Conservation (phyloP, 1,140 invertebrate genomes). For the Drosophila willistoni region DNA sequence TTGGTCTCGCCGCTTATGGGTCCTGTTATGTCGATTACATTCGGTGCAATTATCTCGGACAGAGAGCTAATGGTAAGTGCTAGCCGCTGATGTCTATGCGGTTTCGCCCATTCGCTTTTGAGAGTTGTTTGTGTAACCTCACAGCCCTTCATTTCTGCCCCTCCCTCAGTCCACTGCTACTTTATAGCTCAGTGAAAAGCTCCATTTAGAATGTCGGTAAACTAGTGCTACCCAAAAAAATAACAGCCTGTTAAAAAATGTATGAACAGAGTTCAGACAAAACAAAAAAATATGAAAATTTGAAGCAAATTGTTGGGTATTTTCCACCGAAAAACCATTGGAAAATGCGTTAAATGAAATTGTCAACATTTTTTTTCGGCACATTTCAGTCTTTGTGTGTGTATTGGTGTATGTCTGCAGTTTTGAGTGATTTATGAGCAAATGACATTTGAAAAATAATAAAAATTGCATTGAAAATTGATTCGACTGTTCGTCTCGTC, state of each 20-base stretch:
- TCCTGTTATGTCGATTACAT: conserved; percentile 93
- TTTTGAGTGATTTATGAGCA: conserved; percentile 69
- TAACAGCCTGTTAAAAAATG: conserved; percentile 28
- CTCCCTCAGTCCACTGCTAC: not conserved
- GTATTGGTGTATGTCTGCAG: conserved; percentile 18
- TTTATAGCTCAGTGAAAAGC: conserved; percentile 19
- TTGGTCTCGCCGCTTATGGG: conserved; percentile 94
- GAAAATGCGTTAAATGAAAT: conserved; percentile 52
- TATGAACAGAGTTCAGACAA: conserved; percentile 23
- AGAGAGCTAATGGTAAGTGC: conserved; percentile 84
- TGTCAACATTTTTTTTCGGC: conserved; percentile 37
- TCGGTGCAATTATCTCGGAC: conserved; percentile 92
- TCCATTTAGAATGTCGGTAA: conserved; percentile 29
- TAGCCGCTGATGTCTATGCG: conserved; percentile 38
- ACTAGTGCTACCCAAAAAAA: not conserved
- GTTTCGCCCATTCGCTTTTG: conserved; percentile 8
- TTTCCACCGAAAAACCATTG: conserved; percentile 27
- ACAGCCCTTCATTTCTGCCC: not conserved
- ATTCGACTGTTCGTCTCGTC: conserved; percentile 33
- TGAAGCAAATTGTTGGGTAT: conserved; percentile 7
- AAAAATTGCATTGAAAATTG: conserved; percentile 64
- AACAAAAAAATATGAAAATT: not conserved
- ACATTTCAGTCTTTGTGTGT: not conserved
- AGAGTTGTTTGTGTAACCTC: conserved; percentile 2
- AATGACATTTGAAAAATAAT: conserved; percentile 72